Evolutionary conservation across 1,140 invertebrate genomes (phyloP).

Genomic region (Orius insidiosus): DNA sequence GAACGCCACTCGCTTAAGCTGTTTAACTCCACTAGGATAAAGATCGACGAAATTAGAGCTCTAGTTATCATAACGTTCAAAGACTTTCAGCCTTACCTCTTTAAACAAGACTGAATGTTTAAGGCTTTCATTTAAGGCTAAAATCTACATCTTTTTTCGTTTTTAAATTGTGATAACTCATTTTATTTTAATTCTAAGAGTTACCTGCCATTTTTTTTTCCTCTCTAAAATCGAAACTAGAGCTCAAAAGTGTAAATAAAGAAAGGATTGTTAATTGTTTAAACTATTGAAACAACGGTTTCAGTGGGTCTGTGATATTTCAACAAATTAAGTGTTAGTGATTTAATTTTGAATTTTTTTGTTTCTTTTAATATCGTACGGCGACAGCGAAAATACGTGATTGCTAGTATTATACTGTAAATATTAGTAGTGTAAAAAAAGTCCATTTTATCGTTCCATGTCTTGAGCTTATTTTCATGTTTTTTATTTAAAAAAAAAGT

Average conservation of each 20-base stretch:
- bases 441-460: no score
- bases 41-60: conserved; percentile 4
- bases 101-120: conserved; percentile 4
- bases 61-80: not conserved
- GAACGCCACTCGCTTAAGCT: conserved; percentile 33
- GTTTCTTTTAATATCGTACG: not conserved
- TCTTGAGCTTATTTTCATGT: no score
- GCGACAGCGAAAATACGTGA: no score
- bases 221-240: conserved; percentile 4
- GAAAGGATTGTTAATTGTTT: not conserved
- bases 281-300: conserved; percentile 13
- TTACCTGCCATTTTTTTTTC: not conserved
- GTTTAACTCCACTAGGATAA: not conserved
- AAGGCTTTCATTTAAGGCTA: conserved; percentile 6
- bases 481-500: no score
- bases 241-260: conserved; percentile 10
- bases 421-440: no score
- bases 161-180: conserved; percentile 1
- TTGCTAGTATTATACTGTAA: no score
- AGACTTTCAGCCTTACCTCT: not conserved
- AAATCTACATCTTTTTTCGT: not conserved
- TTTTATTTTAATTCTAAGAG: conserved; percentile 5
- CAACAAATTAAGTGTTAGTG: conserved; percentile 14
- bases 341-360: conserved; percentile 10
- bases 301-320: conserved; percentile 17